phyloP scores from a whole-genome alignment of 2,888 invertebrate genomes.

The Drosophila pseudotalamancana region DNA sequence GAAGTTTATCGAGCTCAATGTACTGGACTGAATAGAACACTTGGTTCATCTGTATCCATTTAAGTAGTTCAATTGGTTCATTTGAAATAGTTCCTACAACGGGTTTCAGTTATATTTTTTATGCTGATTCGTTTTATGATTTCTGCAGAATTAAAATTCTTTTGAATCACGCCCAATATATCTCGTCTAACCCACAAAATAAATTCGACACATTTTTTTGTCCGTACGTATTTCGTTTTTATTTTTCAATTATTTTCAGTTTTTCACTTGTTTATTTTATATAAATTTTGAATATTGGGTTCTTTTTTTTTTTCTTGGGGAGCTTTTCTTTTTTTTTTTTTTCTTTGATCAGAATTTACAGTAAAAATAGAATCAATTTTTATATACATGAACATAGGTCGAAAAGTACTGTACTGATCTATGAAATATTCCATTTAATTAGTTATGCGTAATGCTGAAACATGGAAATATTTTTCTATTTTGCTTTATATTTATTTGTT shows the following conservation, averaged over 20 bases:
- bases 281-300: slow-evolving; percentile 19
- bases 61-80: no score
- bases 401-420: slow-evolving; percentile 1
- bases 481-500: slow-evolving; percentile 23
- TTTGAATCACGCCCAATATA: neutral
- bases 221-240: slow-evolving; percentile 58
- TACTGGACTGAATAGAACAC: no score
- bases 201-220: neutral
- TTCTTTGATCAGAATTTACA: slow-evolving; percentile 61
- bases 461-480: slow-evolving; percentile 17
- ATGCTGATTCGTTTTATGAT: no score
- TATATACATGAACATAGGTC: slow-evolving; percentile 31
- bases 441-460: slow-evolving; percentile 34
- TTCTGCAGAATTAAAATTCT: no score
- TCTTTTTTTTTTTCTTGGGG: slow-evolving; percentile 16
- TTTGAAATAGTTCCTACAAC: no score
- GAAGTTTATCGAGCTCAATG: no score
- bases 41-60: no score
- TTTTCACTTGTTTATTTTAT: slow-evolving; percentile 24
- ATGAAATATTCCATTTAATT: slow-evolving; percentile 18
- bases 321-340: no score
- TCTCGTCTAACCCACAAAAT: no score
- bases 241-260: slow-evolving; percentile 50
- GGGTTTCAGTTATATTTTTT: no score
- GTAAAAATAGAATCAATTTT: slow-evolving; percentile 64